Conservation (phyloP, 1,140 invertebrate genomes). For the Lepidurus arcticus region DNA sequence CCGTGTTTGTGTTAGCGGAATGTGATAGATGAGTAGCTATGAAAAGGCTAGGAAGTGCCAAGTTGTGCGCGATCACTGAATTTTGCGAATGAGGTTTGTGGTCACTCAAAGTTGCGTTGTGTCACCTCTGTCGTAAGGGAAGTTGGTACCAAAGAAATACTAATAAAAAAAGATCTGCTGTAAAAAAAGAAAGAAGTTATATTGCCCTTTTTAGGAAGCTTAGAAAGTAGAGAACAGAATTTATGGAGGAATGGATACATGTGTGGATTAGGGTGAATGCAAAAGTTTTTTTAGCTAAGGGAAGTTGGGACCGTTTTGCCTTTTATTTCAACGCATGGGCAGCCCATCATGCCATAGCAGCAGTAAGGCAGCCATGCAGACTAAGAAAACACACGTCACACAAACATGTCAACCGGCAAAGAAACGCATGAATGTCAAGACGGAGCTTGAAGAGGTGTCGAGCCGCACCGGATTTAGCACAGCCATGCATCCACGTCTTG, state of each 20-base stretch:
- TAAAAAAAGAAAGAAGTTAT: not conserved
- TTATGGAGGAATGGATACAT: not conserved
- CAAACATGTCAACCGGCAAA: conserved; percentile 21
- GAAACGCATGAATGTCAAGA: conserved; percentile 17
- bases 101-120: not conserved
- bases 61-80: not conserved
- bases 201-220: not conserved
- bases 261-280: conserved; percentile 9
- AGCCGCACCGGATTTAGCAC: conserved; percentile 17
- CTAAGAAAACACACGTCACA: conserved; percentile 21
- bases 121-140: not conserved
- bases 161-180: not conserved
- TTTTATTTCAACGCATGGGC: not conserved
- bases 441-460: not conserved
- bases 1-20: too few species aligned
- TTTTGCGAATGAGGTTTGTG: not conserved
- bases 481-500: conserved; percentile 11
- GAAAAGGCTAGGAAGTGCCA: not conserved
- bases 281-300: not conserved
- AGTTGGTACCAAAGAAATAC: not conserved
- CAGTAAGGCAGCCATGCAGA: not conserved
- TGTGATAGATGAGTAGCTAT: not conserved
- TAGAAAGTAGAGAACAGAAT: not conserved
- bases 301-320: not conserved
- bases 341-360: not conserved